Evolutionary conservation across 2,797 vertebrate species (phyloP).

Genomic region (Smutsia gigantea): DNA sequence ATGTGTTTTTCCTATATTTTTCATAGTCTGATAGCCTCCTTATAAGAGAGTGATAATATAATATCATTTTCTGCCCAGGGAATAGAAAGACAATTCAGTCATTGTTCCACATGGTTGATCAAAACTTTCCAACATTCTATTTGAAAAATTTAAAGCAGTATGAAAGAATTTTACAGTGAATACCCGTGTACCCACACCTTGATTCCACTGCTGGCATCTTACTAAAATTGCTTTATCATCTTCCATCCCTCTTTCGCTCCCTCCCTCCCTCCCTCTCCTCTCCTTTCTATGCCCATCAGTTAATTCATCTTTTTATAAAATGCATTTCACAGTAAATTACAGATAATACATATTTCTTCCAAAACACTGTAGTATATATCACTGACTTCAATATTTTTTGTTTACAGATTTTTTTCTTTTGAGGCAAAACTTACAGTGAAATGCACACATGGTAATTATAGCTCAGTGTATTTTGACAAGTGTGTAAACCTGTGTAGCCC

Average conservation of each 20-base stretch:
- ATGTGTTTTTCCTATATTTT: not conserved
- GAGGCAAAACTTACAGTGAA: not conserved
- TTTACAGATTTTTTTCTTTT: not conserved
- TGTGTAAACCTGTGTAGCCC: not conserved
- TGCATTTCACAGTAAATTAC: not conserved
- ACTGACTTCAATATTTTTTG: not conserved
- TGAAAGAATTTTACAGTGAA: not conserved
- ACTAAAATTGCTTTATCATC: not conserved
- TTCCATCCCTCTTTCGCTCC: fast-evolving
- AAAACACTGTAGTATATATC: not conserved
- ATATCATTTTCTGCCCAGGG: not conserved
- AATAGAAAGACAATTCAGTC: not conserved
- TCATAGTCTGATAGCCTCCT: not conserved
- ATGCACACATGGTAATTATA: not conserved
- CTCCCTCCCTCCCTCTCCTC: fast-evolving
- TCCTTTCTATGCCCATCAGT: not conserved
- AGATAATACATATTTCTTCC: not conserved
- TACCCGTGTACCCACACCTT: not conserved
- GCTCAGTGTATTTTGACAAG: not conserved
- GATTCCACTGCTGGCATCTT: not conserved
- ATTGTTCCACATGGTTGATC: not conserved
- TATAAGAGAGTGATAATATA: not conserved
- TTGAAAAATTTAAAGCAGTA: not conserved
- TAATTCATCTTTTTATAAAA: not conserved
- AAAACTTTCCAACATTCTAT: not conserved